These are phyloP conservation scores for Cherax quadricarinatus DNA, from an alignment of 1,140 invertebrate species.

Conservation along the genomic window DNA sequence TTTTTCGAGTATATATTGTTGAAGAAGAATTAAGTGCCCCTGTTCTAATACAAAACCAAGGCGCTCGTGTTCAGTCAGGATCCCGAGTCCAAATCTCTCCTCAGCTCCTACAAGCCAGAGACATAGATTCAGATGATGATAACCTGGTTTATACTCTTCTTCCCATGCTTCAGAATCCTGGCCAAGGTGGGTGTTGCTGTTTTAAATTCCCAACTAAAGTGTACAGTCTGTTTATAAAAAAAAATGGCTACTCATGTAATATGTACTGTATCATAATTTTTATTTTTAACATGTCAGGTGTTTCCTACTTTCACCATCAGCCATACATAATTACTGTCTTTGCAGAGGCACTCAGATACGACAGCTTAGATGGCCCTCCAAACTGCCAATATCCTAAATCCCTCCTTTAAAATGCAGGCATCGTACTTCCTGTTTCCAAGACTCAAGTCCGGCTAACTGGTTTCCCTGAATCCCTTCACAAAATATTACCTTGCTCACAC, in stretches of 20 bases:
- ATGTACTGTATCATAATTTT: background rate
- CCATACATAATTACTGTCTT: no score
- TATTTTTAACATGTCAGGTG: no score
- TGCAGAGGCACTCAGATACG: no score
- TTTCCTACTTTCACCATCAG: no score
- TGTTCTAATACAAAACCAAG: constrained; percentile 66
- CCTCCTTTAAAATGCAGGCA: no score
- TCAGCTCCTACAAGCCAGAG: constrained; percentile 65
- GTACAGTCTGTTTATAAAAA: background rate
- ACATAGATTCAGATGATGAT: constrained; percentile 70
- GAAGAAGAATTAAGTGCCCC: constrained; percentile 54
- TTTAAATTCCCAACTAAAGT: background rate
- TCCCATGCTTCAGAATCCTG: constrained; percentile 61
- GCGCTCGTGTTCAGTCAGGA: constrained; percentile 48
- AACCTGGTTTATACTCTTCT: constrained; percentile 66
- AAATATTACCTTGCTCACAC: no score
- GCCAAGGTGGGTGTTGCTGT: constrained; percentile 33
- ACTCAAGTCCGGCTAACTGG: no score
- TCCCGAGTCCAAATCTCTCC: constrained; percentile 63
- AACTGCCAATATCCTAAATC: no score
- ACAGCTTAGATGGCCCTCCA: no score
- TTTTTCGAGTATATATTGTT: constrained; percentile 62
- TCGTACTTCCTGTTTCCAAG: no score
- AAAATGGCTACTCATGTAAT: no score
- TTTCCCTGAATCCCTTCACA: no score